A percentile compares a stretch with the other conserved stretches of the same genome.
Conservation (phyloP, 2,888 invertebrate genomes). For the Drosophila helvetica region DNA sequence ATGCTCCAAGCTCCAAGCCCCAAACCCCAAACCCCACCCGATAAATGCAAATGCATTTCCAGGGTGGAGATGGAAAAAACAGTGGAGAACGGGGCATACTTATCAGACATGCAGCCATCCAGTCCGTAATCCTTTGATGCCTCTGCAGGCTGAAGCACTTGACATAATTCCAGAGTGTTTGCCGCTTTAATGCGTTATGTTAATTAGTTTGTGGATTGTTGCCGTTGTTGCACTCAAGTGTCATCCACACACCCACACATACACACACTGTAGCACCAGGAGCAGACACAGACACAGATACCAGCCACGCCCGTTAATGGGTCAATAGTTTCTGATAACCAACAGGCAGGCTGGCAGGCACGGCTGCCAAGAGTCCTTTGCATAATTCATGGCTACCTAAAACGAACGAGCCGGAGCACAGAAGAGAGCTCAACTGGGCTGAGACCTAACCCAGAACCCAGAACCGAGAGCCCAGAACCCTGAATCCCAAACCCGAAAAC, state of each 20-base stretch:
- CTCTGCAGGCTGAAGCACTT: constrained; percentile 58
- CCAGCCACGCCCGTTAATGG: constrained; percentile 66
- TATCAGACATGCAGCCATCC: constrained; percentile 41
- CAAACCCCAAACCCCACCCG: constrained; percentile 1
- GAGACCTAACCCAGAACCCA: constrained; percentile 17
- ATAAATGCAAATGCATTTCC: constrained; percentile 54
- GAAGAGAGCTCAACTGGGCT: constrained; percentile 2
- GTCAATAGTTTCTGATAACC: constrained; percentile 73
- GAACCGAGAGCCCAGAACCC: constrained; percentile 16
- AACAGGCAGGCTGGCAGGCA: constrained; percentile 33
- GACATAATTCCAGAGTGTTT: constrained; percentile 73
- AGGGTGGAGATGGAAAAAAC: not conserved
- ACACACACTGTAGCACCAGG: constrained; percentile 16
- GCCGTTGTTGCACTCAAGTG: constrained; percentile 52
- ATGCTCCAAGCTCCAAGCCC: constrained; percentile 8
- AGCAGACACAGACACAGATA: constrained; percentile 4
- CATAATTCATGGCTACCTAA: constrained; percentile 67
- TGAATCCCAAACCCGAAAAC: constrained; percentile 8
- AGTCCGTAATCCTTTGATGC: constrained; percentile 68
- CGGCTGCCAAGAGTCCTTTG: constrained; percentile 63
- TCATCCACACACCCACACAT: constrained; percentile 41
- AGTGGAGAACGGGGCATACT: constrained; percentile 22
- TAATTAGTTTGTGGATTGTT: constrained; percentile 67
- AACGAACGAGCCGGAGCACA: constrained; percentile 17
- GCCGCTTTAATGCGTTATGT: constrained; percentile 73